Evolutionary conservation across 2,113 vertebrate species (phyloP), one percentile per base, ranked within the genome.

Genomic region (Turnix velox): DNA sequence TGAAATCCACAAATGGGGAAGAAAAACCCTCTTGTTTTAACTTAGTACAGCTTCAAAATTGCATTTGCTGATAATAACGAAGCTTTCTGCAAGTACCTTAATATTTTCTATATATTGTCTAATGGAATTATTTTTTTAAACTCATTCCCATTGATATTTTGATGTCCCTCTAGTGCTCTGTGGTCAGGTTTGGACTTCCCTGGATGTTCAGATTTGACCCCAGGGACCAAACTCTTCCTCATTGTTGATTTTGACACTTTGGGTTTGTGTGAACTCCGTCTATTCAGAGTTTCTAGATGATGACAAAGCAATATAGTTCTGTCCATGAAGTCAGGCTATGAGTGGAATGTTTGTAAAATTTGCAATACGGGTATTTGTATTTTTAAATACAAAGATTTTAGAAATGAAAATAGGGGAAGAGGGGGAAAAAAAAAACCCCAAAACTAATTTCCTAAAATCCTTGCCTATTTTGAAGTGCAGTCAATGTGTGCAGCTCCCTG

Each of bases 221-320:
- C 55, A 72, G 91, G 88, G 75, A 83, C 85, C 78, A 28, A 68
- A 52, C 55, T 72, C n/a, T 42, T 42, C 39, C 0, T 12, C 14
- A 37, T 23, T 85, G 65, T 86, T 93, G 78, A 49, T 94, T 96
- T 91, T 94, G 78, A 94, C 91, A 69, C 95, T 91, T 87, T 81
- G 37, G 22, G 82, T 82, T 69, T 57, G 95, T 2, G 93, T 94
- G 93, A 39, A 37, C 14, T 4, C 90, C 87, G 35, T 90, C 39
- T 95, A 92, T 75, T 90, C 51, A 74, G 92, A 92, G 90, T 93
- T 96, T 57, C 94, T 85, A 68, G 88, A 46, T 78, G 87, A 94
- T 94, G 91, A 95, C 90, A 88, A 97, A 98, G 97, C 97, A 97
- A 97, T 97, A 97, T 76, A 93, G 90, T 89, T 96, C 89, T 96